Percentiles rank a stretch among this genome's conserved stretches.
These are phyloP conservation scores for Chondrosia reniformis DNA, from an alignment of 37 sponge, comb jelly and placozoan genomes.

Conservation along the genomic window DNA sequence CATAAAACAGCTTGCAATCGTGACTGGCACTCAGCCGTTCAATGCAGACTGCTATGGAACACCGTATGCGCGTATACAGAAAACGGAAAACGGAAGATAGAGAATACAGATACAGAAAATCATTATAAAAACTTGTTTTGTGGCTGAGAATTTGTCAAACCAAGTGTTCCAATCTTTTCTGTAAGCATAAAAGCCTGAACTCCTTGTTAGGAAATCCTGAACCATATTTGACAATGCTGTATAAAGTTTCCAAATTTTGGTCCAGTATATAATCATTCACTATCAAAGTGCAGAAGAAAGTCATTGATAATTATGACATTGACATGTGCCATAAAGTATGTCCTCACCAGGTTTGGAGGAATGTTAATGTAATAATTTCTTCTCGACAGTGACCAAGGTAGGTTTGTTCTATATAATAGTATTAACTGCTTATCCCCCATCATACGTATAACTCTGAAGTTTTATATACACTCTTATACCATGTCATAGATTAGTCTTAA, in stretches of 20 bases:
- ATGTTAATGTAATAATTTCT: conserved; percentile 84
- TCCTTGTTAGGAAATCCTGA: conserved; percentile 85
- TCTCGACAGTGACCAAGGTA: conserved; percentile 65
- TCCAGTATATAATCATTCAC: conserved; percentile 83
- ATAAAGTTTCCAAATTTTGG: conserved; percentile 84
- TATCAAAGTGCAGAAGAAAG: conserved; percentile 90
- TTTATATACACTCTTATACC: too few relatives aligned
- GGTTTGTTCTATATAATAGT: background rate
- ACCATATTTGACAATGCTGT: conserved; percentile 90
- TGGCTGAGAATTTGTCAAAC: background rate
- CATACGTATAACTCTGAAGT: too few relatives aligned
- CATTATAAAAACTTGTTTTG: too few relatives aligned
- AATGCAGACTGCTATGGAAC: too few relatives aligned
- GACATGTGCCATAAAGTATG: conserved; percentile 95
- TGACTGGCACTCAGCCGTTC: too few relatives aligned
- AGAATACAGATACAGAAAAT: too few relatives aligned
- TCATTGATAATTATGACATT: conserved; percentile 95
- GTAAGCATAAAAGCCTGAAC: background rate
- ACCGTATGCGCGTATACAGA: too few relatives aligned
- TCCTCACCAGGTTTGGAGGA: conserved; percentile 81
- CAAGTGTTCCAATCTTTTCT: background rate
- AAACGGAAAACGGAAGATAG: too few relatives aligned
- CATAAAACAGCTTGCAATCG: too few relatives aligned
- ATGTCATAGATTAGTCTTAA: too few relatives aligned
- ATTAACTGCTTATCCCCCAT: background rate